These are phyloP conservation scores for Amiota communis DNA, from an alignment of 2,888 invertebrate genomes.

Conservation along the genomic window DNA sequence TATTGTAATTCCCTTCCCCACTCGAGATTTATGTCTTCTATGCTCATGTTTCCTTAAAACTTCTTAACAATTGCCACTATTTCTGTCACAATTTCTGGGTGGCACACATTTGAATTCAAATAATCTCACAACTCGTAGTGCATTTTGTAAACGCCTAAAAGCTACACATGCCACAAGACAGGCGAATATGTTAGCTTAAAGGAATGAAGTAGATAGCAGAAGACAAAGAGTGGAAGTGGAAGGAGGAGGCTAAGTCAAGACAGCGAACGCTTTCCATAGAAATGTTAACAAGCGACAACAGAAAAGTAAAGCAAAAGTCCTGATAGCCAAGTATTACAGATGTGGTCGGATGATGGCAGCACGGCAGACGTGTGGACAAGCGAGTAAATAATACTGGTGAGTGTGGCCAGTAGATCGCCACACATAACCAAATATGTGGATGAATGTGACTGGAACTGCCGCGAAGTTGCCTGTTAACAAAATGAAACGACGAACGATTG, in stretches of 20 bases:
- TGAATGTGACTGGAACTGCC: slow-evolving; percentile 21
- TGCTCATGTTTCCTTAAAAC: background rate
- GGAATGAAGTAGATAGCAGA: background rate
- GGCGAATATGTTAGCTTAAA: background rate
- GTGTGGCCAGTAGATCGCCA: background rate
- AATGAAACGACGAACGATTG: slow-evolving; percentile 48
- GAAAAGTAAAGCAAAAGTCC: background rate
- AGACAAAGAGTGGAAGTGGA: background rate
- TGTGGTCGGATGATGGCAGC: background rate
- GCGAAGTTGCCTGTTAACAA: slow-evolving; percentile 37
- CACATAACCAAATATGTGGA: background rate
- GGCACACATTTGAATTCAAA: background rate
- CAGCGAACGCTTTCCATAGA: slow-evolving; percentile 57
- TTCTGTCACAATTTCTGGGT: slow-evolving; percentile 8
- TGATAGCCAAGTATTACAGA: slow-evolving; percentile 8
- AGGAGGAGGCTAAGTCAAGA: slow-evolving; percentile 1
- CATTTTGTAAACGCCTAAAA: slow-evolving; percentile 24
- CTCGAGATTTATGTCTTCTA: background rate
- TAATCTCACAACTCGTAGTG: background rate
- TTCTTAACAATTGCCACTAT: background rate
- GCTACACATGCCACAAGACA: background rate
- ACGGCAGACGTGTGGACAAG: background rate
- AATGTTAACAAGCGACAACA: slow-evolving; percentile 57
- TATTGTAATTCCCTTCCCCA: no score
- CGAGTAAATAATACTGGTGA: background rate